phyloP scores from a whole-genome alignment of 2,888 invertebrate species.

The Rhagophthalmus giganteus region DNA sequence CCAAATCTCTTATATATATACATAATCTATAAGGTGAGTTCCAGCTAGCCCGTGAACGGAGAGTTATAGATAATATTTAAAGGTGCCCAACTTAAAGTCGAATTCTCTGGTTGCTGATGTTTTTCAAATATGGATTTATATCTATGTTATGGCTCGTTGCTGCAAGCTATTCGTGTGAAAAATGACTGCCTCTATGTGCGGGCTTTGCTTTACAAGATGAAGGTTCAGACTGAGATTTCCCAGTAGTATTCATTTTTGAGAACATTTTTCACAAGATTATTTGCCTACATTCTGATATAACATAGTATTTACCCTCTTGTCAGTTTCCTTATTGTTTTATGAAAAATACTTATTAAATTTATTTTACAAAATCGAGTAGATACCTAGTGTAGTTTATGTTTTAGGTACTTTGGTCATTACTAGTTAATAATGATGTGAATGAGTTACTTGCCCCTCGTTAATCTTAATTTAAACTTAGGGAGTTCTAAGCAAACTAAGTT shows the following conservation, averaged over 20 bases:
- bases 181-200: slow-evolving; percentile 21
- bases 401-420: not conserved
- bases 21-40: too few relatives aligned
- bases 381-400: too few relatives aligned
- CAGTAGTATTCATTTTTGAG: slow-evolving; percentile 23
- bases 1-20: too few relatives aligned
- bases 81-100: slow-evolving; percentile 18
- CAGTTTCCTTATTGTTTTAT: slow-evolving; percentile 10
- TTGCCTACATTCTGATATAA: slow-evolving; percentile 13
- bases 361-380: too few relatives aligned
- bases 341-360: not conserved
- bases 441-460: slow-evolving; percentile 9
- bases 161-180: slow-evolving; percentile 18
- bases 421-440: slow-evolving; percentile 1
- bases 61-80: slow-evolving; percentile 19
- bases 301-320: slow-evolving; percentile 6
- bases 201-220: slow-evolving; percentile 26
- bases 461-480: slow-evolving; percentile 11
- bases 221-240: slow-evolving; percentile 26
- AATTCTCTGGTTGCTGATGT: slow-evolving; percentile 15
- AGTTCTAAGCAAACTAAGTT: not conserved
- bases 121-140: slow-evolving; percentile 24
- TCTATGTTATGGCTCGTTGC: slow-evolving; percentile 12
- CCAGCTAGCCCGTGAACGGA: slow-evolving; percentile 16
- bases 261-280: slow-evolving; percentile 19